Percentiles rank a stretch among this genome's conserved stretches.
phyloP scores from a whole-genome alignment of 2,113 vertebrate genomes.

The Etheostoma cragini region DNA sequence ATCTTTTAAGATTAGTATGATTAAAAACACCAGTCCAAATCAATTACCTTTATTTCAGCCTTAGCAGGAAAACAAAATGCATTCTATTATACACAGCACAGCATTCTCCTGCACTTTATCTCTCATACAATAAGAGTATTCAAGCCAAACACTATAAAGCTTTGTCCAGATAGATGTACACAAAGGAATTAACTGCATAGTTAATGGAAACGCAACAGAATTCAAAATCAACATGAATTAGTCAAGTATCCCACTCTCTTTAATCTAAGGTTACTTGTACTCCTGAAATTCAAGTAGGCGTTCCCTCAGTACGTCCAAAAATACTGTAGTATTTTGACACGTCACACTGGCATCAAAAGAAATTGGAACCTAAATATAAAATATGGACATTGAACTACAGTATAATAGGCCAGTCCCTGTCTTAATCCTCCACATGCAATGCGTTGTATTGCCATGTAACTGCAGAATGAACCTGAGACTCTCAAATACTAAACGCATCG shows the following conservation, averaged over 20 bases:
- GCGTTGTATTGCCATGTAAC: slow-evolving; percentile 20
- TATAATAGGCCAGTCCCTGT: not conserved
- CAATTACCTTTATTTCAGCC: slow-evolving; percentile 34
- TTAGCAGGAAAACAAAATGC: slow-evolving; percentile 38
- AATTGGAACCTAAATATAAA: not conserved
- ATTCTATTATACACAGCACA: slow-evolving; percentile 42
- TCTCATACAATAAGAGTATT: slow-evolving; percentile 7
- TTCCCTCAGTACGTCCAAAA: slow-evolving; percentile 31
- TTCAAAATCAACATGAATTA: slow-evolving; percentile 28
- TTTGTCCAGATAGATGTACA: slow-evolving; percentile 30
- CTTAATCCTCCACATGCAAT: slow-evolving; percentile 2
- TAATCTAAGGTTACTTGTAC: not conserved
- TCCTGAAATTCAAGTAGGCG: slow-evolving; percentile 31
- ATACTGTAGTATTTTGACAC: slow-evolving; percentile 17
- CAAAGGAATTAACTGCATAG: slow-evolving; percentile 15
- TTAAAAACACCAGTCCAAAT: not conserved
- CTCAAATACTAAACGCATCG: slow-evolving; percentile 18
- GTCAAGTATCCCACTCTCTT: slow-evolving; percentile 12
- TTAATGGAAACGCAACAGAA: slow-evolving; percentile 31
- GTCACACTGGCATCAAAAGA: slow-evolving; percentile 30
- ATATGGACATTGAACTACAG: slow-evolving; percentile 5
- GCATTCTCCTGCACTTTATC: slow-evolving; percentile 16
- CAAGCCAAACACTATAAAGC: slow-evolving; percentile 39
- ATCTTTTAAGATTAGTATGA: not conserved
- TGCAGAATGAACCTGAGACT: slow-evolving; percentile 52